These are phyloP conservation scores for Halocynthia aurantium DNA, from an alignment of 23 tunicate genomes.

Conservation along the genomic window DNA sequence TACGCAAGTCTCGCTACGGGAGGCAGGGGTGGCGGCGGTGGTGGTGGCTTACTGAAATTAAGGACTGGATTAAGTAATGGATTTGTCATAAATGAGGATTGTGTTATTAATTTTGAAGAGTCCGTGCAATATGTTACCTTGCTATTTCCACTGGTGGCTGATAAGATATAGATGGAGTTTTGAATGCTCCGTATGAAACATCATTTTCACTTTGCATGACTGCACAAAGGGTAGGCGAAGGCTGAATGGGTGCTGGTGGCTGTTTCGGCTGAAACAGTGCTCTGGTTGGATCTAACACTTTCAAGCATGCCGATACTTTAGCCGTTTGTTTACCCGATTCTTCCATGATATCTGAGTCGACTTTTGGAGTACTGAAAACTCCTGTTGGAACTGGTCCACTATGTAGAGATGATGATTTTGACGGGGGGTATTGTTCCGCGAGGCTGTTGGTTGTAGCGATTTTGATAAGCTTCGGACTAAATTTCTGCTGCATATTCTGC, in stretches of 20 bases:
- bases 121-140: slow-evolving; percentile 1
- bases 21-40: slow-evolving; percentile 24
- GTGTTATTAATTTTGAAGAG: neutral
- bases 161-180: slow-evolving; percentile 2
- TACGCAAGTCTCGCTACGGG: neutral
- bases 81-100: too few relatives aligned
- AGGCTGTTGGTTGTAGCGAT: neutral
- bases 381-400: too few relatives aligned
- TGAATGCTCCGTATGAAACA: slow-evolving; percentile 6
- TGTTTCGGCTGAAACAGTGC: slow-evolving; percentile 53
- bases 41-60: neutral
- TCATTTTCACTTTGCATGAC: slow-evolving; percentile 19
- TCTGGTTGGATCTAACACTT: slow-evolving; percentile 57
- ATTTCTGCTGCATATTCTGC: neutral
- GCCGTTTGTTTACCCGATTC: slow-evolving; percentile 11
- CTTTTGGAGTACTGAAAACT: too few relatives aligned
- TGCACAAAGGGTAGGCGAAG: slow-evolving; percentile 38
- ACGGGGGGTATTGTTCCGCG: neutral
- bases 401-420: too few relatives aligned
- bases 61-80: neutral
- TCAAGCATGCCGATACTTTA: slow-evolving; percentile 80
- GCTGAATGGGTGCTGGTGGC: slow-evolving; percentile 33
- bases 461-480: neutral
- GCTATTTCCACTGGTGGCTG: neutral
- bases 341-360: too few relatives aligned